Evolutionary conservation across 2,888 invertebrate species (phyloP).

Genomic region (Mactromeris polynyma): DNA sequence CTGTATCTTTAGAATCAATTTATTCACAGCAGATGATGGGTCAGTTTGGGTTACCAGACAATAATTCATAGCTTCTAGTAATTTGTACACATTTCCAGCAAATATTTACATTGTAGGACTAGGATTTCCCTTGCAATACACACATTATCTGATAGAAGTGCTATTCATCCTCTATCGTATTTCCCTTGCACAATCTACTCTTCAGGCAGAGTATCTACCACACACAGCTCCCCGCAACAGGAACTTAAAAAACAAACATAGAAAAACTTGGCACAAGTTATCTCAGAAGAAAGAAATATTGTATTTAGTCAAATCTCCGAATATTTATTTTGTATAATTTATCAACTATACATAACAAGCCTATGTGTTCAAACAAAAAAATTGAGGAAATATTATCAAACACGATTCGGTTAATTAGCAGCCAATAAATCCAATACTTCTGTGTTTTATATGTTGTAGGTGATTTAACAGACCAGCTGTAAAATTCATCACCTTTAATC

Average conservation of each 20-base stretch:
- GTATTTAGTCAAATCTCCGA: constrained; percentile 25
- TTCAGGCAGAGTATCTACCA: not conserved
- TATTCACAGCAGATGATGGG: constrained; percentile 38
- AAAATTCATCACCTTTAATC: not conserved
- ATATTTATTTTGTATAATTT: constrained; percentile 28
- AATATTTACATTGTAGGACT: constrained; percentile 48
- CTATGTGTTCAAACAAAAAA: constrained; percentile 32
- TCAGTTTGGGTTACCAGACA: constrained; percentile 31
- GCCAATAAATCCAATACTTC: constrained; percentile 22
- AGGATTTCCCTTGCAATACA: constrained; percentile 22
- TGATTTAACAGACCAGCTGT: constrained; percentile 13
- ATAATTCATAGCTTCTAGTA: constrained; percentile 37
- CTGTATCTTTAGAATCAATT: constrained; percentile 11
- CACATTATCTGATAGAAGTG: not conserved
- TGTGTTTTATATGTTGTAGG: not conserved
- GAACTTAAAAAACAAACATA: constrained; percentile 9
- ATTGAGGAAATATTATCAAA: constrained; percentile 15
- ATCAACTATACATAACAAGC: constrained; percentile 39
- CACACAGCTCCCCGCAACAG: not conserved
- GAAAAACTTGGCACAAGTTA: constrained; percentile 28
- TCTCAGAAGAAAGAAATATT: not conserved
- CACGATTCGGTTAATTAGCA: constrained; percentile 41
- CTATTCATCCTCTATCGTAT: not conserved
- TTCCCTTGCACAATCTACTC: not conserved
- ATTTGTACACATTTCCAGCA: constrained; percentile 40